Evolutionary conservation across 1,140 invertebrate species (phyloP).

Genomic region (Wasmannia auropunctata): DNA sequence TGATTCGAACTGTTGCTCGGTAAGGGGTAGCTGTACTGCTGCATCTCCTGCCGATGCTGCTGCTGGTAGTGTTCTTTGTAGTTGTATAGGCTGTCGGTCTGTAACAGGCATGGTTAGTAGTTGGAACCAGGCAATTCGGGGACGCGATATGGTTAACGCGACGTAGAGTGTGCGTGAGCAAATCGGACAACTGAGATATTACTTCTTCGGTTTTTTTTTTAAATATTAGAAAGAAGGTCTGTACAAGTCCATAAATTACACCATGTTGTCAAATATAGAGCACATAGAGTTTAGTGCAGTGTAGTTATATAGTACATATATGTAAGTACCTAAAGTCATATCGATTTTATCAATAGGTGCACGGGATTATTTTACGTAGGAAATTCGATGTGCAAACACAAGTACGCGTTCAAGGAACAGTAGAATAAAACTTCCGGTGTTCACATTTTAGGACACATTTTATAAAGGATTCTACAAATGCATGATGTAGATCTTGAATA

Average conservation of each 20-base stretch:
- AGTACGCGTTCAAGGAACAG: background rate
- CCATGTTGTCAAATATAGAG: too few species aligned
- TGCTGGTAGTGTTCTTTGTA: constrained; percentile 84
- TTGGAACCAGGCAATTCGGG: constrained; percentile 57
- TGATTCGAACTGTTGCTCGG: constrained; percentile 84
- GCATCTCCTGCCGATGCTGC: constrained; percentile 82
- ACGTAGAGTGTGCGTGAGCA: constrained; percentile 39
- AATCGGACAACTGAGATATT: constrained; percentile 45
- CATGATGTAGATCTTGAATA: background rate
- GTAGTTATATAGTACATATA: background rate
- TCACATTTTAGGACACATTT: background rate
- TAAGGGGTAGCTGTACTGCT: constrained; percentile 82
- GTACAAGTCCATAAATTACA: background rate
- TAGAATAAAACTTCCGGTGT: background rate
- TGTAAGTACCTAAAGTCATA: background rate
- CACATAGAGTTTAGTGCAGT: background rate
- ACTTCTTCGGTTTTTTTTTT: constrained; percentile 29
- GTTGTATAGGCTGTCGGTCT: constrained; percentile 83
- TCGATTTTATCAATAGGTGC: background rate
- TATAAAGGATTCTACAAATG: constrained; percentile 8
- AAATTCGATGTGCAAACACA: constrained; percentile 8
- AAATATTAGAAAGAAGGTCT: background rate
- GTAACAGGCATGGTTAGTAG: constrained; percentile 82
- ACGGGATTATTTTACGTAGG: background rate
- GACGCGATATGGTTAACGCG: constrained; percentile 51